Evolutionary conservation across 2,797 vertebrate species (phyloP), one percentile per base, ranked within the genome.

Genomic region (Sibirionetta formosa): DNA sequence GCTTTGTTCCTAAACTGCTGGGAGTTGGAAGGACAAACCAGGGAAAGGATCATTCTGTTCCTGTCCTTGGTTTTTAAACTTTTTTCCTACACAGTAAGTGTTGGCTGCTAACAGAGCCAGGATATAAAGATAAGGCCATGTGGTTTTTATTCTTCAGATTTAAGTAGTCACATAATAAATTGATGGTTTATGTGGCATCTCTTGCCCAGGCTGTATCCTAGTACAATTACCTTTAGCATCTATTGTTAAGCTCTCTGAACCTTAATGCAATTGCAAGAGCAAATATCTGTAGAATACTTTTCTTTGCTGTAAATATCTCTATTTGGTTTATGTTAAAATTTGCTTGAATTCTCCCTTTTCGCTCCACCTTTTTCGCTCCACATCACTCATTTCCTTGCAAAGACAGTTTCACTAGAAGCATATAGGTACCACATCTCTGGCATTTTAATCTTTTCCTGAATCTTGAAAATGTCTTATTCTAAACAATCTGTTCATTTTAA

Each of bases 21-120:
- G 16, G 27, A 83, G 35, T 35, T 94, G 84, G 65, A 90, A 94
- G 40, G 33, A 75, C 54, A 94, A 91, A 71, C 5, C n/a, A 87
- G 11, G 40, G 53, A 24, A 90, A 51, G 18, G 72, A 88, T 86
- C 33, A 33, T 78, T 94, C 58, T 87, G 40, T 81, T 82, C 60
- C 56, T 71, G 33, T 8, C 31, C 27, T 88, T 83, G 71, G 35
- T 83, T 95, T 83, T 81, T 68, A 72, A 12, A 14, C 86, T 7
- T 70, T 79, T 77, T 58, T 5, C 53, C 17, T 36, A 38, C 70
- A 3, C 8, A 46, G 7, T 27, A 65, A 40, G 14, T 75, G 3
- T 19, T 66, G 73, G 51, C 26, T 70, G 11, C 16, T 71, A 22
- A 46, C 3, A 40, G 5, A 80, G 9, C 29, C 51, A 71, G 31